A percentile compares a stretch with the other conserved stretches of the same genome.
These are phyloP conservation scores for Heterodera filipjevi DNA, from an alignment of 2,888 invertebrate species.

Conservation along the genomic window DNA sequence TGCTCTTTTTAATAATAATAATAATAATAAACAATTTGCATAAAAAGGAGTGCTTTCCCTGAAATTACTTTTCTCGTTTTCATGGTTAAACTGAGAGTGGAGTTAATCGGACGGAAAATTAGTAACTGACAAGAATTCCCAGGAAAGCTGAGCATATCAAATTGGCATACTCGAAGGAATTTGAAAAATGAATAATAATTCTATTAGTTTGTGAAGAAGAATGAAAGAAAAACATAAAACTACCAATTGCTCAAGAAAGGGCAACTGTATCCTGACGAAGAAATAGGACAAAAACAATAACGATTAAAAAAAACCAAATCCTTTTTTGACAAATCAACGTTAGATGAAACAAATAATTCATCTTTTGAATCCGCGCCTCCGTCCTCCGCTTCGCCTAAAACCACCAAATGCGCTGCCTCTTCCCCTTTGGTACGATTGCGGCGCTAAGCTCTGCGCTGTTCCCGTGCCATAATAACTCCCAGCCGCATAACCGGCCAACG, in stretches of 20 bases:
- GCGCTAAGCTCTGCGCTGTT: background rate
- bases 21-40: too few species aligned
- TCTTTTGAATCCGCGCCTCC: background rate
- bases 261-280: too few species aligned
- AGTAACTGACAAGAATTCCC: background rate
- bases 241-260: too few species aligned
- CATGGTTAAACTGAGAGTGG: background rate
- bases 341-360: background rate
- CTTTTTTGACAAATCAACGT: background rate
- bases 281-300: background rate
- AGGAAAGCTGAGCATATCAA: too few species aligned
- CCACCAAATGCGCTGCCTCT: background rate
- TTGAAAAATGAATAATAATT: too few species aligned
- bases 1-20: too few species aligned
- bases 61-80: background rate
- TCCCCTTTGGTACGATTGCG: background rate
- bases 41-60: background rate
- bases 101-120: background rate
- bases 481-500: background rate
- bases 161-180: too few species aligned
- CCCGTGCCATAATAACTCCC: constrained; percentile 6
- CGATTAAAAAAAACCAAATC: too few species aligned
- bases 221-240: background rate
- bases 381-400: background rate
- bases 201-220: too few species aligned